phyloP scores from a whole-genome alignment of 1,140 invertebrate species.

The Phymorhynchus buccinoides region DNA sequence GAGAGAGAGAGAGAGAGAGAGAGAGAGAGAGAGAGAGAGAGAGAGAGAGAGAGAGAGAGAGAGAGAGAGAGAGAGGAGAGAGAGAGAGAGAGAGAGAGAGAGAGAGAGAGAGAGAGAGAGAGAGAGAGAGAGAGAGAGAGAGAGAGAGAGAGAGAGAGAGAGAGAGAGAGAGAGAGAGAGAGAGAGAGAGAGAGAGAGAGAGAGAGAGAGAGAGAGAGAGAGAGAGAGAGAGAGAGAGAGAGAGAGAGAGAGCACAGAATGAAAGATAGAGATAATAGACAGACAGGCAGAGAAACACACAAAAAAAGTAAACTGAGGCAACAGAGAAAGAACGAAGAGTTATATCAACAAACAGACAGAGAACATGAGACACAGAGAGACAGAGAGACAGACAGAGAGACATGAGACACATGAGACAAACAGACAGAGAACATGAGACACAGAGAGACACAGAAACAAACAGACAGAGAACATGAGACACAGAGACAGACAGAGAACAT shows the following conservation, averaged over 20 bases:
- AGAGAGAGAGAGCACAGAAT: not conserved
- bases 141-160: not conserved
- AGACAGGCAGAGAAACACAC: not conserved
- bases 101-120: not conserved
- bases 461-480: no score
- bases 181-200: no score
- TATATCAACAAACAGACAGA: not conserved
- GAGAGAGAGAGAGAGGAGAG: conserved; percentile 11
- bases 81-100: not conserved
- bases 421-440: no score
- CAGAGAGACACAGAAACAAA: no score
- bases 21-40: not conserved
- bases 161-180: no score
- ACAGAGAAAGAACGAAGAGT: not conserved
- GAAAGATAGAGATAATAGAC: not conserved
- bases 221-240: not conserved
- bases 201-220: not conserved
- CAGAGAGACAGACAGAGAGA: no score
- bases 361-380: no score
- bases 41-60: not conserved
- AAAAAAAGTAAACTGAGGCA: not conserved
- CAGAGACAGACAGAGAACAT: no score
- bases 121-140: not conserved
- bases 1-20: not conserved
- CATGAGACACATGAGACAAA: no score